These are phyloP conservation scores for Zenarchopterus dispar DNA, from an alignment of 2,797 vertebrate species.

Conservation along the genomic window DNA sequence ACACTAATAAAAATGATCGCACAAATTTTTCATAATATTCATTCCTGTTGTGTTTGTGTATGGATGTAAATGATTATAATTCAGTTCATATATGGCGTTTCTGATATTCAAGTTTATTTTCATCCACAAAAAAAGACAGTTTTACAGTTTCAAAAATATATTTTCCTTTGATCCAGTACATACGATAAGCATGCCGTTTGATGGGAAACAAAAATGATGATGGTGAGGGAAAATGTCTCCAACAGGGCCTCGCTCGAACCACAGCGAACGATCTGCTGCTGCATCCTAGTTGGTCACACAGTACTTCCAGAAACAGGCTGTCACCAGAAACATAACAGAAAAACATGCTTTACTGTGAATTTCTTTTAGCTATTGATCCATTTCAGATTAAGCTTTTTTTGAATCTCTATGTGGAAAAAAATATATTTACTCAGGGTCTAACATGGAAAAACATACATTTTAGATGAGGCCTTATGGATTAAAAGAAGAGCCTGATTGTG, in stretches of 20 bases:
- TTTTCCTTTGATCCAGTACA: slow-evolving; percentile 54
- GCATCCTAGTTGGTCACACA: slow-evolving; percentile 84
- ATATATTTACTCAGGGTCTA: too few relatives aligned
- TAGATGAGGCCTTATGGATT: not conserved
- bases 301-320: slow-evolving; percentile 89
- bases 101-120: slow-evolving; percentile 69
- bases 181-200: slow-evolving; percentile 27
- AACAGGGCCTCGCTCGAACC: not conserved
- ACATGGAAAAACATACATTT: too few relatives aligned
- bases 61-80: too few relatives aligned
- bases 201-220: slow-evolving; percentile 40
- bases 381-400: too few relatives aligned
- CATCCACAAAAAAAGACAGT: slow-evolving; percentile 50
- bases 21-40: slow-evolving; percentile 6
- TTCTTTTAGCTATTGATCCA: not conserved
- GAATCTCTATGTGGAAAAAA: too few relatives aligned
- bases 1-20: slow-evolving; percentile 39
- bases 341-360: not conserved
- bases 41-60: slow-evolving; percentile 7
- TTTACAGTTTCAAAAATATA: slow-evolving; percentile 77
- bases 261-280: not conserved
- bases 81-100: slow-evolving; percentile 2
- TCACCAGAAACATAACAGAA: slow-evolving; percentile 7
- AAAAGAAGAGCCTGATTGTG: not conserved
- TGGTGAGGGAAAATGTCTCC: slow-evolving; percentile 28